These are phyloP conservation scores for Neomicropteryx cornuta DNA, from an alignment of 1,140 invertebrate species.

Conservation along the genomic window DNA sequence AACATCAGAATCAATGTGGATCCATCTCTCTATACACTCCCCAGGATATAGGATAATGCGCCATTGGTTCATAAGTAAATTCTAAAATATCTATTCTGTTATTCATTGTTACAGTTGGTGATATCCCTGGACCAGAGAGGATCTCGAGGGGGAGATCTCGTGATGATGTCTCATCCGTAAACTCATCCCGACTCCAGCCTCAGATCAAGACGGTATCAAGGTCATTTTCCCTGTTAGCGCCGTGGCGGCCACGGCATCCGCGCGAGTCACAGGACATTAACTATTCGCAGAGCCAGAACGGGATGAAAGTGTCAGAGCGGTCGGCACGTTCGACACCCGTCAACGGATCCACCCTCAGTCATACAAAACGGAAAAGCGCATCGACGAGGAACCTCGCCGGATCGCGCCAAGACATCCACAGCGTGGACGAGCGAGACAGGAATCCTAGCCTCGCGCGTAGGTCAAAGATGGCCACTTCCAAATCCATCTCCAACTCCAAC, in stretches of 20 bases:
- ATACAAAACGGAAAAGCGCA: conserved; percentile 22
- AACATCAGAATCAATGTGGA: too few species aligned
- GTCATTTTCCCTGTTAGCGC: conserved; percentile 71
- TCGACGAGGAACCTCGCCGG: conserved; percentile 22
- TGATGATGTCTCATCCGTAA: conserved; percentile 55
- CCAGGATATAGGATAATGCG: too few species aligned
- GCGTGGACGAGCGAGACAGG: conserved; percentile 19
- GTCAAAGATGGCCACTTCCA: conserved; percentile 25
- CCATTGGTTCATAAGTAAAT: too few species aligned
- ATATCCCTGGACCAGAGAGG: conserved; percentile 55
- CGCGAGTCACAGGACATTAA: conserved; percentile 66
- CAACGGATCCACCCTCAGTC: conserved; percentile 22
- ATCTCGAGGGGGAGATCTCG: conserved; percentile 47
- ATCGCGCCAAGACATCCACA: conserved; percentile 32
- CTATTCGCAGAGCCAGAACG: conserved; percentile 58
- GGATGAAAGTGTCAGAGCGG: conserved; percentile 28
- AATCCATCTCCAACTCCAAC: too few species aligned
- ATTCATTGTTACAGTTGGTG: conserved; percentile 47
- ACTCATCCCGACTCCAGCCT: conserved; percentile 44
- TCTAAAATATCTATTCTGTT: too few species aligned
- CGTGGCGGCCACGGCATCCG: conserved; percentile 67
- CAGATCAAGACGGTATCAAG: conserved; percentile 67
- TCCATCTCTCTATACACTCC: too few species aligned
- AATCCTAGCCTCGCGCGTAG: conserved; percentile 6
- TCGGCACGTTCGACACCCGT: conserved; percentile 30